A percentile compares a stretch with the other conserved stretches of the same genome.
Evolutionary conservation across 2,797 vertebrate species (phyloP).

Genomic region (Pipistrellus pipistrellus): DNA sequence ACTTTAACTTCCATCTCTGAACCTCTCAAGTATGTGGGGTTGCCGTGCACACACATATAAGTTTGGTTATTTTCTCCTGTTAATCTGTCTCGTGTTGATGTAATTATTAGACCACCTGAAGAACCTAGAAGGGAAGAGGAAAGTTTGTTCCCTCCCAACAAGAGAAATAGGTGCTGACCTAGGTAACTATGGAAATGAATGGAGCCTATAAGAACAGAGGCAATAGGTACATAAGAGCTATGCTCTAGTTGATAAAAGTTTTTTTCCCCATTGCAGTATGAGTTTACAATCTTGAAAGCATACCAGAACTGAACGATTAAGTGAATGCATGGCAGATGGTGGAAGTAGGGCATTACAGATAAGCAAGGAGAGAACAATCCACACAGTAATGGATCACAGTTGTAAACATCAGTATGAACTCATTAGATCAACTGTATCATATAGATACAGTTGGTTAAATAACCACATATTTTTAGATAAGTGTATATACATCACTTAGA

Average conservation of each 20-base stretch:
- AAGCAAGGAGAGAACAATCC: background rate
- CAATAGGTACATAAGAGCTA: background rate
- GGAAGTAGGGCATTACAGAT: background rate
- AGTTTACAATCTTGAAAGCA: constrained; percentile 10
- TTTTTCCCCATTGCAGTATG: background rate
- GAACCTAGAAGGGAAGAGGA: background rate
- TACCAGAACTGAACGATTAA: background rate
- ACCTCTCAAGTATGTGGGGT: background rate
- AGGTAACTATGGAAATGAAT: background rate
- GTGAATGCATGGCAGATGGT: background rate
- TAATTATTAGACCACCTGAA: background rate
- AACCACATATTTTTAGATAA: background rate
- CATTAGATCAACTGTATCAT: background rate
- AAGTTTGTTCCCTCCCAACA: background rate
- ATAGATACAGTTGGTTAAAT: background rate
- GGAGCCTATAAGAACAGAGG: background rate
- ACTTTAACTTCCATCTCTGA: background rate
- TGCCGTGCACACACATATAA: background rate
- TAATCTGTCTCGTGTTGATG: background rate
- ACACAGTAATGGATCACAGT: background rate
- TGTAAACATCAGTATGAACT: background rate
- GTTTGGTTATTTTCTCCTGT: background rate
- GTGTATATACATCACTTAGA: background rate
- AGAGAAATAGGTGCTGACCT: background rate
- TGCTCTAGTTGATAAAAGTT: background rate